A percentile compares a stretch with the other conserved stretches of the same genome.
These are phyloP conservation scores for Furcifer pardalis DNA, from an alignment of 2,797 vertebrate genomes.

Conservation along the genomic window DNA sequence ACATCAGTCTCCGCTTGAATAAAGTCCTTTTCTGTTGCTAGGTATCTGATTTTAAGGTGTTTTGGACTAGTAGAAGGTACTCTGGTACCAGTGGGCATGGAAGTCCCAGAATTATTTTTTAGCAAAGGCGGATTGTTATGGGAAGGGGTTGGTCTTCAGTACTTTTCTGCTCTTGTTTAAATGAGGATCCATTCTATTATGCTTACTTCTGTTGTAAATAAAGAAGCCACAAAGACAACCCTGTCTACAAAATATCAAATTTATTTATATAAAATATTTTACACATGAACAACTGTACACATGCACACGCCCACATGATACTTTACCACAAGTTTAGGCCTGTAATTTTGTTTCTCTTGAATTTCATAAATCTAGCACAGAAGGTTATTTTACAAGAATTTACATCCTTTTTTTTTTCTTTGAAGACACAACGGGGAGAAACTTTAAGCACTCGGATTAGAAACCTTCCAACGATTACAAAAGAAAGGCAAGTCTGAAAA, in stretches of 20 bases:
- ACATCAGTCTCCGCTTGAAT: neutral
- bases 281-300: constrained; percentile 82
- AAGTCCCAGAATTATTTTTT: no score
- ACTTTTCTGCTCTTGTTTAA: no score
- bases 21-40: neutral
- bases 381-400: constrained; percentile 85
- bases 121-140: no score
- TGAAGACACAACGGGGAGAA: constrained; percentile 95
- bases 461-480: constrained; percentile 96
- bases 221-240: constrained; percentile 5
- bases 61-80: neutral
- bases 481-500: constrained; percentile 99
- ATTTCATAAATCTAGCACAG: constrained; percentile 90
- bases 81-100: no score
- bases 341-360: constrained; percentile 78
- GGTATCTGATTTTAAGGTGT: neutral
- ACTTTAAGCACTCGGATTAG: constrained; percentile 88
- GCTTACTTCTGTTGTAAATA: neutral
- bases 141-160: no score
- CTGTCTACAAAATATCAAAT: constrained; percentile 96
- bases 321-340: constrained; percentile 88
- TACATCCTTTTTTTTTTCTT: constrained; percentile 80
- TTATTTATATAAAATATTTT: constrained; percentile 92
- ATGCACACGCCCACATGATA: constrained; percentile 95
- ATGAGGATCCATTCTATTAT: no score